phyloP scores from a whole-genome alignment of 2,797 vertebrate genomes.

The Coranthus polyacanthus region DNA sequence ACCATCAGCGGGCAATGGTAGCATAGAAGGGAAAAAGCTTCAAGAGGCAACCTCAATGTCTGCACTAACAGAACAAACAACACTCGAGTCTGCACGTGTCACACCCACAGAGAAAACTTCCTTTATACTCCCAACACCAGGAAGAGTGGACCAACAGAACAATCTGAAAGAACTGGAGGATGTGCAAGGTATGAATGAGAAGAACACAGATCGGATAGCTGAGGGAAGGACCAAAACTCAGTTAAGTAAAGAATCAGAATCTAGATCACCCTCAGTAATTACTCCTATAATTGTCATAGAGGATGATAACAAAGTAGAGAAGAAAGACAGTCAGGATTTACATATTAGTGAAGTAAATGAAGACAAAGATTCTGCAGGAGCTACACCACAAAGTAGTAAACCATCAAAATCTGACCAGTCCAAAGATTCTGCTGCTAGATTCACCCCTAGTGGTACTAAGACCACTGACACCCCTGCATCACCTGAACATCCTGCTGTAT shows the following conservation, averaged over 20 bases:
- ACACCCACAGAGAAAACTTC: slow-evolving; percentile 53
- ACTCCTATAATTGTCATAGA: slow-evolving; percentile 74
- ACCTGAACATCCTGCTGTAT: slow-evolving; percentile 82
- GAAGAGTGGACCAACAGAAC: slow-evolving; percentile 61
- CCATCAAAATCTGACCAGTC: slow-evolving; percentile 37
- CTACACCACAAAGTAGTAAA: slow-evolving; percentile 21
- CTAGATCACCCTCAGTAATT: slow-evolving; percentile 45
- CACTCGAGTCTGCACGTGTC: slow-evolving; percentile 61
- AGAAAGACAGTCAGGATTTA: slow-evolving; percentile 42
- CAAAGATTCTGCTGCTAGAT: not conserved
- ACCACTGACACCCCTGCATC: slow-evolving; percentile 28
- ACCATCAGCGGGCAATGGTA: slow-evolving; percentile 77
- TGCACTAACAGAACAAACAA: slow-evolving; percentile 83
- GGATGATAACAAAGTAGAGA: slow-evolving; percentile 55
- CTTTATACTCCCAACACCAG: slow-evolving; percentile 51
- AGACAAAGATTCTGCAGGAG: slow-evolving; percentile 19
- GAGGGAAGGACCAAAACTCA: slow-evolving; percentile 67
- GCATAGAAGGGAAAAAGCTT: slow-evolving; percentile 81
- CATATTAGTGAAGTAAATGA: slow-evolving; percentile 24
- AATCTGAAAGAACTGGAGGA: slow-evolving; percentile 38
- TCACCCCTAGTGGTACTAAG: slow-evolving; percentile 15
- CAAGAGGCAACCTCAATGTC: slow-evolving; percentile 92
- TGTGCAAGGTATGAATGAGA: slow-evolving; percentile 30
- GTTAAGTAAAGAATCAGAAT: slow-evolving; percentile 43
- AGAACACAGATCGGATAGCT: slow-evolving; percentile 21